Evolutionary conservation across 1,140 invertebrate genomes (phyloP).

Genomic region (Drosophila pruinosa): DNA sequence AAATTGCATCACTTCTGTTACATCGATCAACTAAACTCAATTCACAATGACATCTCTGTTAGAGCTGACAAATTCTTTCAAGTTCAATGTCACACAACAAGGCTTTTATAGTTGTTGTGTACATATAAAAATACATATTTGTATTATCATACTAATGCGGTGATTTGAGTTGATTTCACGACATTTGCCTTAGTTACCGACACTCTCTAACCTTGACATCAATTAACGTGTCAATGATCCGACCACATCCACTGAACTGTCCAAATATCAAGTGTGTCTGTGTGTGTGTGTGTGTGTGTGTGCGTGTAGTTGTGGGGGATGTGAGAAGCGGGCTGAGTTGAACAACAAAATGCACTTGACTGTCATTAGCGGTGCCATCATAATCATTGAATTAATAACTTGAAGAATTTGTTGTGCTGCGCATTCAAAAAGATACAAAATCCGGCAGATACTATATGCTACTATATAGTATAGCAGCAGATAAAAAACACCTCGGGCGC

Average conservation of each 20-base stretch:
- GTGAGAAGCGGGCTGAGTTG: background rate
- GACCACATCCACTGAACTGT: conserved; percentile 1
- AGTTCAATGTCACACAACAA: conserved; percentile 70
- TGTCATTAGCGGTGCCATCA: conserved; percentile 73
- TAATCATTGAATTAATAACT: conserved; percentile 79
- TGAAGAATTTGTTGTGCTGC: conserved; percentile 34
- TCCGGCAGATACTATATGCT: conserved; percentile 4
- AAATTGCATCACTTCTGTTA: background rate
- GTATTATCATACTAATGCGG: conserved; percentile 44
- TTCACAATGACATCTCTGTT: background rate
- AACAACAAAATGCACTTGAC: conserved; percentile 64
- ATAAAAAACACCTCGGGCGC: conserved; percentile 10
- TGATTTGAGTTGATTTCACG: conserved; percentile 41
- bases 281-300: background rate
- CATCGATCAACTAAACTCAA: conserved; percentile 9
- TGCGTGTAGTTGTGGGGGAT: background rate
- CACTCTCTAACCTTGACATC: conserved; percentile 70
- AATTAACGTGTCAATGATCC: conserved; percentile 76
- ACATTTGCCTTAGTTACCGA: conserved; percentile 33
- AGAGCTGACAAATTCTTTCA: conserved; percentile 34
- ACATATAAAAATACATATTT: conserved; percentile 1
- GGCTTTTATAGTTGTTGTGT: background rate
- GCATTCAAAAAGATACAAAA: conserved; percentile 17
- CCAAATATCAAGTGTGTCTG: background rate
- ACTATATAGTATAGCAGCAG: background rate